Percentiles rank a stretch among this genome's conserved stretches.
phyloP scores from a whole-genome alignment of 2,113 vertebrate species.

The Solenodon paradoxus region DNA sequence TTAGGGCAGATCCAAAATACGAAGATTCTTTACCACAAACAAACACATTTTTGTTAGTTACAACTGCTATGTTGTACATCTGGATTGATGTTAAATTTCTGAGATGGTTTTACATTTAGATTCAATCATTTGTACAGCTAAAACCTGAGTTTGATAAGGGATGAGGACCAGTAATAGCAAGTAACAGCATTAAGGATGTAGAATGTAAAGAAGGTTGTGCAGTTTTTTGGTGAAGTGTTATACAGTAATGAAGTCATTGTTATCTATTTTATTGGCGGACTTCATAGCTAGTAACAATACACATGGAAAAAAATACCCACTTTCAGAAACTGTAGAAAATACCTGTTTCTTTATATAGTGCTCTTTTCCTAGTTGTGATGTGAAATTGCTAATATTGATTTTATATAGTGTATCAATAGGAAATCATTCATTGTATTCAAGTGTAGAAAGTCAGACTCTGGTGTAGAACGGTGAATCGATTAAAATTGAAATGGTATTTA shows the following conservation, averaged over 20 bases:
- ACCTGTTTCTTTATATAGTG: neutral
- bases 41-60: conserved; percentile 57
- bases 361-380: neutral
- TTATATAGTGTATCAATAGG: neutral
- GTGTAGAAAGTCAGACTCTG: neutral
- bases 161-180: neutral
- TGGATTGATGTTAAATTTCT: neutral
- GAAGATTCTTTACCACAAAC: conserved; percentile 40
- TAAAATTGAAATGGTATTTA: conserved; percentile 11
- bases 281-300: neutral
- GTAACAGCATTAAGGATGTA: neutral
- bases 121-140: neutral
- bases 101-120: neutral
- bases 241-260: neutral
- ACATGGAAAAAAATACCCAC: neutral
- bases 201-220: neutral
- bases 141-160: conserved; percentile 38
- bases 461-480: neutral
- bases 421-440: neutral
- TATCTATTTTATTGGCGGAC: neutral
- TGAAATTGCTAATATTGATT: neutral
- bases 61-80: neutral
- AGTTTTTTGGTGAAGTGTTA: neutral
- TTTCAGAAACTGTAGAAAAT: neutral
- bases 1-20: conserved; percentile 58